These are phyloP conservation scores for Ypsolopha sequella DNA, from an alignment of 2,888 invertebrate species.

Conservation along the genomic window DNA sequence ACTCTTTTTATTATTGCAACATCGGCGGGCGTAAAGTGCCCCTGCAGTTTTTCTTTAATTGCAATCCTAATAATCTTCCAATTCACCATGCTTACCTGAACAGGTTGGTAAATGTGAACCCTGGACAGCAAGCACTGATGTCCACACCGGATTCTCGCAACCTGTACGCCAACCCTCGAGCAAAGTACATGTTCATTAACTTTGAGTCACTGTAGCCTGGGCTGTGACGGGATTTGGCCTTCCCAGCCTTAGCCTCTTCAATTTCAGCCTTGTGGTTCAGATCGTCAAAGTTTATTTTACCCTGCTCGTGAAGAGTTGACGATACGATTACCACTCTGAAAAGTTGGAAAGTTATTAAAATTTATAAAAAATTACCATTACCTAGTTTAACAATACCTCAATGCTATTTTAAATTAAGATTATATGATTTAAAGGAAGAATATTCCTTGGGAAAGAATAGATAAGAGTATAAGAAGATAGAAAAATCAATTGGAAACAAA, in stretches of 20 bases:
- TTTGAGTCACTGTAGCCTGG: conserved; percentile 83
- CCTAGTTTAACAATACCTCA: neutral
- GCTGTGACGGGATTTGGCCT: conserved; percentile 46
- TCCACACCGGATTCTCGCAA: conserved; percentile 69
- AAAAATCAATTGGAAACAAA: no score
- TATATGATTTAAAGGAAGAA: no score
- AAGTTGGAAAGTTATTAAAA: conserved; percentile 9
- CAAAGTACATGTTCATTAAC: conserved; percentile 81
- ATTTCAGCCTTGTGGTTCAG: conserved; percentile 71
- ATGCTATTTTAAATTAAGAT: no score
- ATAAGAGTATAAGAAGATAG: no score
- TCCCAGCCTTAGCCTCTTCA: conserved; percentile 37
- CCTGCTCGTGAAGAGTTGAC: conserved; percentile 78
- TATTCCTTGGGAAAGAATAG: no score
- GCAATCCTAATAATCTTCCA: no score
- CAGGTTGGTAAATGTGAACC: conserved; percentile 83
- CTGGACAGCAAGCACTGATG: conserved; percentile 81
- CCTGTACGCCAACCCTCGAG: conserved; percentile 72
- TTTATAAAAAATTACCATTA: neutral
- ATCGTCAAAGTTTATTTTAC: conserved; percentile 76
- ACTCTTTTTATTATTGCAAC: no score
- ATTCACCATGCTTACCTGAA: conserved; percentile 68
- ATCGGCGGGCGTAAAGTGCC: no score
- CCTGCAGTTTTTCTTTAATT: no score
- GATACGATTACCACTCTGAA: conserved; percentile 79